A percentile compares a stretch with the other conserved stretches of the same genome.
phyloP scores from a whole-genome alignment of 2,888 invertebrate species.

The Diadromus collaris region DNA sequence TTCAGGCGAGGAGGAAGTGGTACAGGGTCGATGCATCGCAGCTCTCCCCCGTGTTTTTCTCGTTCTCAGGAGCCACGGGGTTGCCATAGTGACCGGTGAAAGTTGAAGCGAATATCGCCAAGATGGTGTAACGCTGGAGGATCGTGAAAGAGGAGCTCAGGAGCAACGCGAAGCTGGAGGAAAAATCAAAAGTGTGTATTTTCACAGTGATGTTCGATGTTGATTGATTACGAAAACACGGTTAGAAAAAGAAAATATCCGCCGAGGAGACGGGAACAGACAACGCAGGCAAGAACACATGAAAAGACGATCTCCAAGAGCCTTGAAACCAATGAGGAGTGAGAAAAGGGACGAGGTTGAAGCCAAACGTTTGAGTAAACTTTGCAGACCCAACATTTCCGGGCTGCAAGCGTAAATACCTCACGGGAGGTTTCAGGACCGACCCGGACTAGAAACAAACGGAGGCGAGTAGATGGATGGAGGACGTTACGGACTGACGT shows the following conservation, averaged over 20 bases:
- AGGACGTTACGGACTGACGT: conserved; percentile 23
- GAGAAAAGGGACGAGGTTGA: conserved; percentile 33
- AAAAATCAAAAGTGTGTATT: not conserved
- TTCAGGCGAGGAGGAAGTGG: conserved; percentile 31
- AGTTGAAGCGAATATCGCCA: conserved; percentile 1
- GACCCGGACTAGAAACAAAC: conserved; percentile 57
- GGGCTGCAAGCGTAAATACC: conserved; percentile 65
- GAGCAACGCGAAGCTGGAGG: not conserved
- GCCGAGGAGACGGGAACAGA: not conserved
- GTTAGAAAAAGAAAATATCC: not conserved
- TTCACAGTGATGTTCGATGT: not conserved
- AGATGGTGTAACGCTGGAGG: not conserved
- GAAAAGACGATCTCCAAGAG: conserved; percentile 23
- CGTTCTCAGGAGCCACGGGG: conserved; percentile 31
- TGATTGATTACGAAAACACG: not conserved
- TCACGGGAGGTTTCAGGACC: conserved; percentile 55
- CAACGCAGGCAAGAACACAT: not conserved
- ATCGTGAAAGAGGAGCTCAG: not conserved
- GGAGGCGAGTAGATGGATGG: conserved; percentile 38
- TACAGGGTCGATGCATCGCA: conserved; percentile 22
- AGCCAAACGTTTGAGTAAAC: conserved; percentile 67
- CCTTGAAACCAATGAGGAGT: conserved; percentile 10
- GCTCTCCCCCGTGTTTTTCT: conserved; percentile 22
- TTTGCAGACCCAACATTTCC: conserved; percentile 76
- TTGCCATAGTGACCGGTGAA: conserved; percentile 54